Base-by-base conservation (phyloP, 2,888 invertebrate genomes). In the Parnassius apollo region DNA sequence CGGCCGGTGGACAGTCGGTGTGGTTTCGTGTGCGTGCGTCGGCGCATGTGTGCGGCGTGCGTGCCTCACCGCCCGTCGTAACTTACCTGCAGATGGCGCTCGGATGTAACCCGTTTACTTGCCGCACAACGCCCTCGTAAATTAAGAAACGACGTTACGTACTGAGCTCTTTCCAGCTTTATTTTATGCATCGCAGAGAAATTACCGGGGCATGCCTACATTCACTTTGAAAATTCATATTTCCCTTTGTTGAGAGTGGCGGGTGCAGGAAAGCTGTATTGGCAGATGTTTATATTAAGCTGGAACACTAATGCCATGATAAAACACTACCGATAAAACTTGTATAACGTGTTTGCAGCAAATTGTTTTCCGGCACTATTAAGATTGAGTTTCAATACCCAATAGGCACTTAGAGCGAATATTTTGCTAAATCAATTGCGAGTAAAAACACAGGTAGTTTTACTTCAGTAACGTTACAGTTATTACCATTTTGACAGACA, bases 61-160 rank as follows among this genome's bases (percentile, higher is more conserved):
- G 73, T 70, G 72, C 74, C 72, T 69, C 64, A 61, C 65, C 70
- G 71, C 66, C 66, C 69, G 67, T 71, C 72, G 71, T 73, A 78
- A 78, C 77, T 82, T 83, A 88, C 90, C 89, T 88, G 88, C 87
- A 86, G 88, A 86, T 85, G 88, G 84, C 82, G 86, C 82, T 79
- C 77, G 82, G 81, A 81, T 78, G 76, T 78, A 80, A 78, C 80
- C 77, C 78, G 72, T 75, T 69, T 76, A 74, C 71, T 75, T 78
- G 81, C 81, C 81, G 80, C 84, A 83, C 81, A 81, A 85, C 82
- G 82, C 82, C 82, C 83, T 88, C 89, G 81, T 90, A 88, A 90
- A 90, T 88, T 86, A 88, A 83, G 81, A 83, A 86, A 83, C 83
- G 85, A 83, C 85, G 82, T 80, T 82, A 78, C 76, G 78, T 69